These are phyloP conservation scores for Pogonognathellus flavescens DNA, from an alignment of 1,140 invertebrate species.

Conservation along the genomic window DNA sequence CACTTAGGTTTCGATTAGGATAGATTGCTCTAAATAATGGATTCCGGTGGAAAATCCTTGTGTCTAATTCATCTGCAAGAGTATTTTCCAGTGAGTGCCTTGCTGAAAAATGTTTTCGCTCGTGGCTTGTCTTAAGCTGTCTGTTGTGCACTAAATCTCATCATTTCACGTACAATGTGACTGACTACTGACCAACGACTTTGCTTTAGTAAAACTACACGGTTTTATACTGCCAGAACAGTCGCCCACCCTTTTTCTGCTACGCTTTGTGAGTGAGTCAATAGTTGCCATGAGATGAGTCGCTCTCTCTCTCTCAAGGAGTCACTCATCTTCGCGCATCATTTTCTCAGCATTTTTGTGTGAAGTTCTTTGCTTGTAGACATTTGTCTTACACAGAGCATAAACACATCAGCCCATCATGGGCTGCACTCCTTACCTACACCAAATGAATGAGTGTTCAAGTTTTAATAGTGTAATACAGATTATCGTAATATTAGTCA, in stretches of 20 bases:
- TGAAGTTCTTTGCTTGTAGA: conserved; percentile 10
- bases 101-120: conserved; percentile 15
- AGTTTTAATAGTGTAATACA: not conserved
- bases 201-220: not conserved
- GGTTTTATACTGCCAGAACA: not conserved
- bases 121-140: not conserved
- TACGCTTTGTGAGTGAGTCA: conserved; percentile 36
- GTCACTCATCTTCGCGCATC: conserved; percentile 41
- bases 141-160: too few species aligned
- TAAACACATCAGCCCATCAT: conserved; percentile 1
- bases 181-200: too few species aligned
- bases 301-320: not conserved
- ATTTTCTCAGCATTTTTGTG: conserved; percentile 38
- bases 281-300: conserved; percentile 12
- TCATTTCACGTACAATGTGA: too few species aligned
- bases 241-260: conserved; percentile 27
- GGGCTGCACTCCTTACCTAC: not conserved
- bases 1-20: conserved; percentile 46
- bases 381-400: conserved; percentile 28
- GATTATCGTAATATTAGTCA: conserved; percentile 23
- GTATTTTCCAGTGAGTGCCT: conserved; percentile 41
- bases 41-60: conserved; percentile 45
- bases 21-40: conserved; percentile 47
- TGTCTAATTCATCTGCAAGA: conserved; percentile 10
- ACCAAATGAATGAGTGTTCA: conserved; percentile 1